Conservation (phyloP, 2,888 invertebrate genomes). For the Spatulosminthurus flaviceps region DNA sequence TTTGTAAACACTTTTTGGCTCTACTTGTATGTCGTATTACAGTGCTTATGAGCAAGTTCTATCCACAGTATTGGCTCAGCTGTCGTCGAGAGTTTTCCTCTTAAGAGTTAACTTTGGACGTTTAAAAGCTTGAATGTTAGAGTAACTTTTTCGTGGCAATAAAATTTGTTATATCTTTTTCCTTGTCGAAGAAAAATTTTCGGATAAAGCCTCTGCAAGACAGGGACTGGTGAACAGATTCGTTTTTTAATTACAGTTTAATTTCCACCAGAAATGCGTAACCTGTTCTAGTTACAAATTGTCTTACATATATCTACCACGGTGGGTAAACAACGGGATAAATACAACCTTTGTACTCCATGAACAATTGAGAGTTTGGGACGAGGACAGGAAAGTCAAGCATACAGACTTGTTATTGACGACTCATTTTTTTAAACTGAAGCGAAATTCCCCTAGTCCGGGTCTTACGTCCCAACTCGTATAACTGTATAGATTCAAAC, state of each 20-base stretch:
- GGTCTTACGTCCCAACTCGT: too few relatives aligned
- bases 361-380: slow-evolving; percentile 13
- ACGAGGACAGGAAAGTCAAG: not conserved
- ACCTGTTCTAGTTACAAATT: not conserved
- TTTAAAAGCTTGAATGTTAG: too few relatives aligned
- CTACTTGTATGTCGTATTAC: too few relatives aligned
- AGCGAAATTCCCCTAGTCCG: not conserved
- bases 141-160: too few relatives aligned
- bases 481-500: too few relatives aligned
- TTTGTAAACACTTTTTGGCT: slow-evolving; percentile 35
- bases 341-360: not conserved
- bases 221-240: not conserved
- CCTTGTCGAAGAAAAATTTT: too few relatives aligned
- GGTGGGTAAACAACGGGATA: not conserved
- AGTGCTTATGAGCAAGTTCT: not conserved
- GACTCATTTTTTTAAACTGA: not conserved
- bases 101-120: too few relatives aligned
- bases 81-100: too few relatives aligned
- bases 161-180: too few relatives aligned
- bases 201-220: not conserved
- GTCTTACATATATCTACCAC: too few relatives aligned
- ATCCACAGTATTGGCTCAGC: not conserved
- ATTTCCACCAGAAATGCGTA: not conserved
- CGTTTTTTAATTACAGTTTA: too few relatives aligned
- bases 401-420: slow-evolving; percentile 2